Conservation (phyloP, 2,888 invertebrate genomes). For the Sericinus montela region DNA sequence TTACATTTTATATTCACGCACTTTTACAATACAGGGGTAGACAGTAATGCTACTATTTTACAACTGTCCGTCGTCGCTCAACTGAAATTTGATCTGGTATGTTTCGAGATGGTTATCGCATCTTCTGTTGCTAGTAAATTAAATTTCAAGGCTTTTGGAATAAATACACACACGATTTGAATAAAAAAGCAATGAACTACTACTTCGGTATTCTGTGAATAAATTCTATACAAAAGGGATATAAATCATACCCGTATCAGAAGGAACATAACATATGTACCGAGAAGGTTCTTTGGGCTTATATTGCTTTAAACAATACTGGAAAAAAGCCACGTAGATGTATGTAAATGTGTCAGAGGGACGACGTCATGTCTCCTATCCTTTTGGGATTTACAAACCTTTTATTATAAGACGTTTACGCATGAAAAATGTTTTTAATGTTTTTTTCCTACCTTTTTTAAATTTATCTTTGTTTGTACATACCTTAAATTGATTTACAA, state of each 20-base stretch:
- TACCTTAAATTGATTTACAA: too few relatives aligned
- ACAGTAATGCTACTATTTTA: too few relatives aligned
- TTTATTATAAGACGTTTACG: not conserved
- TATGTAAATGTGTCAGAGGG: slow-evolving; percentile 8
- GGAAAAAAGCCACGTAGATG: slow-evolving; percentile 2
- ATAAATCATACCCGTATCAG: not conserved
- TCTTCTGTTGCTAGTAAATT: too few relatives aligned
- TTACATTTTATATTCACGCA: too few relatives aligned
- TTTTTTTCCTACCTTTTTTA: not conserved
- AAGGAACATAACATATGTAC: slow-evolving; percentile 1
- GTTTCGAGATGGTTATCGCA: too few relatives aligned
- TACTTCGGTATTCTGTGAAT: slow-evolving; percentile 3
- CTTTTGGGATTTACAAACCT: not conserved
- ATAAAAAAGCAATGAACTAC: not conserved
- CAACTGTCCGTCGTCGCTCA: too few relatives aligned
- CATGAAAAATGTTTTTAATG: not conserved
- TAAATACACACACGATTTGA: too few relatives aligned
- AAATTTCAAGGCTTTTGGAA: too few relatives aligned
- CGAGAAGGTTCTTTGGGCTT: slow-evolving; percentile 2
- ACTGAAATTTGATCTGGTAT: too few relatives aligned
- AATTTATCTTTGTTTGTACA: not conserved
- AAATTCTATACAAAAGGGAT: slow-evolving; percentile 5
- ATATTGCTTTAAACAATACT: slow-evolving; percentile 12
- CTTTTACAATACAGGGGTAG: too few relatives aligned
- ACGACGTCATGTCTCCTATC: not conserved